These are phyloP conservation scores for Theretra japonica DNA, from an alignment of 2,888 invertebrate species.

Conservation along the genomic window DNA sequence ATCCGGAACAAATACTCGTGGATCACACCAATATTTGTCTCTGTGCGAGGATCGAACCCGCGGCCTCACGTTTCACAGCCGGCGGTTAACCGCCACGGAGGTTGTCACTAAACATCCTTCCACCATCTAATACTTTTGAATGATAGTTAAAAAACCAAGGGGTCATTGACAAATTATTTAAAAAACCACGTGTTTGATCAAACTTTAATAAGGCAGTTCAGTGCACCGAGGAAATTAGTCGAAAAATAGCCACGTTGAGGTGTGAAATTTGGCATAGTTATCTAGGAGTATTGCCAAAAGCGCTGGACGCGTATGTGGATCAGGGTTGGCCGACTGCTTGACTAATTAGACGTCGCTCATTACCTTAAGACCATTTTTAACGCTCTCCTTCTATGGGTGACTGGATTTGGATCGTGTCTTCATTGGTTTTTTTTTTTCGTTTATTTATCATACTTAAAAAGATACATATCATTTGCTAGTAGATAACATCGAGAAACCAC, in stretches of 20 bases:
- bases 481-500: too few relatives aligned
- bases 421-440: too few relatives aligned
- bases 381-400: conserved; percentile 10
- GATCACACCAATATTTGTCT: too few relatives aligned
- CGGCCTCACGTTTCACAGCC: too few relatives aligned
- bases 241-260: conserved; percentile 45
- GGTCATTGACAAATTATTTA: conserved; percentile 33
- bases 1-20: too few relatives aligned
- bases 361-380: conserved; percentile 20
- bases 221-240: conserved; percentile 45
- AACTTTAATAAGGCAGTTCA: conserved; percentile 54
- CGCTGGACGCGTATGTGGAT: conserved; percentile 30
- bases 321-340: not conserved
- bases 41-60: too few relatives aligned
- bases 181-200: conserved; percentile 51
- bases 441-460: too few relatives aligned
- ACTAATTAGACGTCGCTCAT: conserved; percentile 17
- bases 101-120: too few relatives aligned
- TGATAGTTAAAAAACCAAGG: not conserved
- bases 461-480: too few relatives aligned
- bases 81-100: too few relatives aligned
- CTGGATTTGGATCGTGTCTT: conserved; percentile 1
- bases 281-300: conserved; percentile 56
- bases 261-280: conserved; percentile 62
- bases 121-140: too few relatives aligned